Conservation (phyloP, 2,888 invertebrate species). For the Zaprionus lineosus region DNA sequence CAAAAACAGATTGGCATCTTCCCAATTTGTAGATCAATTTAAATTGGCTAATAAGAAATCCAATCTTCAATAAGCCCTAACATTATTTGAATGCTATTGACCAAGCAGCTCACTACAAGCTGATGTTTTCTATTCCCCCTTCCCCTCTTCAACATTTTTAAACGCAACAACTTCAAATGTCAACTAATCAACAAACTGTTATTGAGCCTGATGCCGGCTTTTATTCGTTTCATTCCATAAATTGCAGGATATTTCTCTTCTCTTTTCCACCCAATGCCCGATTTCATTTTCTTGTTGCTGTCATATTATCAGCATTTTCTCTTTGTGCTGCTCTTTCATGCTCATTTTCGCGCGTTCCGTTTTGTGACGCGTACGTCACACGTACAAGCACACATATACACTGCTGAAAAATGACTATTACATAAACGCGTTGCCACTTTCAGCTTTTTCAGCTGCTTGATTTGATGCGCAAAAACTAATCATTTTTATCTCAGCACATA, state of each 20-base stretch:
- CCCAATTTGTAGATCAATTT: slow-evolving; percentile 3
- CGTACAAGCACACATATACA: slow-evolving; percentile 50
- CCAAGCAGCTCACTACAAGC: slow-evolving; percentile 11
- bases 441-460: slow-evolving; percentile 28
- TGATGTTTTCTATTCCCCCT: not conserved
- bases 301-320: slow-evolving; percentile 51
- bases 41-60: slow-evolving; percentile 44
- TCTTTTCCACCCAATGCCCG: slow-evolving; percentile 1
- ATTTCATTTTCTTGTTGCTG: slow-evolving; percentile 38
- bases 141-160: no score
- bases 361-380: slow-evolving; percentile 66
- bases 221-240: slow-evolving; percentile 31
- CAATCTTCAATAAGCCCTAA: slow-evolving; percentile 15
- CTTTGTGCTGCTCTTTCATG: slow-evolving; percentile 47
- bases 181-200: slow-evolving; percentile 46
- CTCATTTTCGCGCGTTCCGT: slow-evolving; percentile 60
- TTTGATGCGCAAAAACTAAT: slow-evolving; percentile 43
- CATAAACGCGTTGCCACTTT: slow-evolving; percentile 70
- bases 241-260: slow-evolving; percentile 15
- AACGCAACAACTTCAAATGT: slow-evolving; percentile 61
- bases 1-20: slow-evolving; percentile 20
- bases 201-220: slow-evolving; percentile 16
- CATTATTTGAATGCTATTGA: slow-evolving; percentile 2
- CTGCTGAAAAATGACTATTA: slow-evolving; percentile 53
- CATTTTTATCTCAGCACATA: slow-evolving; percentile 37